A percentile compares a stretch with the other conserved stretches of the same genome.
Evolutionary conservation across 2,113 vertebrate species (phyloP).

Genomic region (Pyrgilauda ruficollis): DNA sequence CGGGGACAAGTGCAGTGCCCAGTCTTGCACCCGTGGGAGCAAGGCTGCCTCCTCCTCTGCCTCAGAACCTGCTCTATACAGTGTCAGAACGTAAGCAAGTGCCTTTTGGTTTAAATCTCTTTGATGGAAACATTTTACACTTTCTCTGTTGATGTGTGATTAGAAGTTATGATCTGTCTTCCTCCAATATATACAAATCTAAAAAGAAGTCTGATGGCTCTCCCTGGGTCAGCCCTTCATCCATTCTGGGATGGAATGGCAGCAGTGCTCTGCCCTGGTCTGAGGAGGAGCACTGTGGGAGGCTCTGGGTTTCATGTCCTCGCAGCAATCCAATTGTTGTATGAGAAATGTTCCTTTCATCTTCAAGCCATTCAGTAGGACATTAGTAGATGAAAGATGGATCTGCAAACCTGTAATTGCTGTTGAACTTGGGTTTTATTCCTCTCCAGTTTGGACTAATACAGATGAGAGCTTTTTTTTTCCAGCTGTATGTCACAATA

Average conservation of each 20-base stretch:
- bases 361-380: background rate
- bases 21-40: constrained; percentile 87
- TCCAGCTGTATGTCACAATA: background rate
- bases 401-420: background rate
- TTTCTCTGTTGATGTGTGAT: background rate
- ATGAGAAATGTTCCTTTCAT: background rate
- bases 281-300: background rate
- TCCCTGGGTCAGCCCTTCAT: background rate
- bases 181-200: background rate
- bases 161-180: background rate
- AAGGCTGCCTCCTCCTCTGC: constrained; percentile 84
- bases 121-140: background rate
- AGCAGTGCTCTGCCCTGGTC: background rate
- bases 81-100: constrained; percentile 93
- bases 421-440: background rate
- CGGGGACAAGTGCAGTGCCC: constrained; percentile 85
- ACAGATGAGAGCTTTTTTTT: background rate
- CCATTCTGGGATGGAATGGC: background rate
- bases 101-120: background rate
- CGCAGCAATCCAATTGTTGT: background rate
- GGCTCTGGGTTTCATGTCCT: background rate
- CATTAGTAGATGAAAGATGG: background rate
- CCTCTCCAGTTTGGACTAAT: background rate
- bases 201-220: constrained; percentile 33
- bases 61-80: constrained; percentile 90